Base-by-base conservation (phyloP, 2,888 invertebrate species). In the Mamestra brassicae region DNA sequence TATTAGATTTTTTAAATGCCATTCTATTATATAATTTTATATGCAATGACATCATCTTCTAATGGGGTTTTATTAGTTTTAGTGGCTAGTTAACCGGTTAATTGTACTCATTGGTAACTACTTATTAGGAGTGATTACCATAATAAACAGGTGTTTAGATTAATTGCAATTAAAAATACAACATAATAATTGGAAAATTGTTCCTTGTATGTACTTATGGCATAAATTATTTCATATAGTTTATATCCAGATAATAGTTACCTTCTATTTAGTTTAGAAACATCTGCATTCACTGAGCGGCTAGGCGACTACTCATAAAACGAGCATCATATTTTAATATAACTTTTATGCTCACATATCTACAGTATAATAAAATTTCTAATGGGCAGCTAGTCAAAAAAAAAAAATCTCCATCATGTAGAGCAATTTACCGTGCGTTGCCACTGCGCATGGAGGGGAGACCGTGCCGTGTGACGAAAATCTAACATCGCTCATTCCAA, bases 381-480 rank as follows among this genome's bases (percentile, higher is more conserved):
- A 88, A 83, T 81, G 81, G 79, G 47, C 64, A 78, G 62, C 73
- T 80, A 84, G 79, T 76, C 75, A 71, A 83, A 86, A 85, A 79
- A 78, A 76, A 75, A 81, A 85, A 79, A 78, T 69, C 64, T 60
- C 71, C 81, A 78, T 85, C 83, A 85, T 81, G 80, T 86, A 80
- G 84, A 89, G 86, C 85, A 87, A 85, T 85, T 87, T 87, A 85
- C 81, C 88, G 85, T 90, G 89, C 87, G 85, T 86, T 89, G 86
- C 85, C 86, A 86, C 84, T 82, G 86, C 86, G 81, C 84, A 84
- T 86, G 83, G 89, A 83, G 88, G 90, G 91, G 90, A 90, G 88
- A 87, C 87, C 85, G 87, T 80, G 80, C 88, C 89, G 91, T 91
- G 91, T 89, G 91, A 91, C 91, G 91, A 91, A 91, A 91, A 91